Conservation (phyloP, 2,797 vertebrate species). For the Pristis pectinata region DNA sequence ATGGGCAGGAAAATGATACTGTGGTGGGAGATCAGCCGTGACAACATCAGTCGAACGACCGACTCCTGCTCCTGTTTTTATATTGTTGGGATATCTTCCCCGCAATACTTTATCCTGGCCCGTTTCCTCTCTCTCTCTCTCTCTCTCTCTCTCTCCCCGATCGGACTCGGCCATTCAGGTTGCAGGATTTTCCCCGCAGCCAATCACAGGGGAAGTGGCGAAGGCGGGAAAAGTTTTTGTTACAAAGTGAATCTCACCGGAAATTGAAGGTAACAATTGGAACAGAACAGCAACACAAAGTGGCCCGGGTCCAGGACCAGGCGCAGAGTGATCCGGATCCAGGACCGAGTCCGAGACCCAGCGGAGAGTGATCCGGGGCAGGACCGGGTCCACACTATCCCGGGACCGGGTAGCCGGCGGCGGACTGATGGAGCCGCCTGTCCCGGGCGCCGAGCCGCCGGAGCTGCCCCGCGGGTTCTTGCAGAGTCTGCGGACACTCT, state of each 20-base stretch:
- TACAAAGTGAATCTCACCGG: not conserved
- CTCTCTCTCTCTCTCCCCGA: not conserved
- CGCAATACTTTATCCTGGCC: too few species aligned
- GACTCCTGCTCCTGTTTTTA: too few species aligned
- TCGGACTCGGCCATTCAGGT: not conserved
- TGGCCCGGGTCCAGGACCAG: not conserved
- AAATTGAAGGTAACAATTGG: not conserved
- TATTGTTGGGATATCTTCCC: too few species aligned
- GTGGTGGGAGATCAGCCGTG: too few species aligned
- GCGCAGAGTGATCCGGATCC: not conserved
- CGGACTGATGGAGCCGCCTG: slow-evolving; percentile 46
- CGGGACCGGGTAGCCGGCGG: slow-evolving; percentile 27
- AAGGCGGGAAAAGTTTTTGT: slow-evolving; percentile 16
- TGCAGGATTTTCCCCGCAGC: not conserved
- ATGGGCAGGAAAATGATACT: too few species aligned
- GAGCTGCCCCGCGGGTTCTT: slow-evolving; percentile 79
- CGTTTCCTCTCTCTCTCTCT: too few species aligned
- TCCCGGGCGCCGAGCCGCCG: slow-evolving; percentile 45
- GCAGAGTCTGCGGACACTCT: slow-evolving; percentile 82
- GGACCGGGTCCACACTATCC: not conserved
- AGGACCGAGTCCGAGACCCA: not conserved
- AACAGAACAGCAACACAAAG: not conserved
- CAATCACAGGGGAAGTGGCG: not conserved
- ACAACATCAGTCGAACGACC: too few species aligned
- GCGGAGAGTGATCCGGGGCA: too few species aligned